phyloP scores from a whole-genome alignment of 1,140 invertebrate genomes.

The Bombus waltoni region DNA sequence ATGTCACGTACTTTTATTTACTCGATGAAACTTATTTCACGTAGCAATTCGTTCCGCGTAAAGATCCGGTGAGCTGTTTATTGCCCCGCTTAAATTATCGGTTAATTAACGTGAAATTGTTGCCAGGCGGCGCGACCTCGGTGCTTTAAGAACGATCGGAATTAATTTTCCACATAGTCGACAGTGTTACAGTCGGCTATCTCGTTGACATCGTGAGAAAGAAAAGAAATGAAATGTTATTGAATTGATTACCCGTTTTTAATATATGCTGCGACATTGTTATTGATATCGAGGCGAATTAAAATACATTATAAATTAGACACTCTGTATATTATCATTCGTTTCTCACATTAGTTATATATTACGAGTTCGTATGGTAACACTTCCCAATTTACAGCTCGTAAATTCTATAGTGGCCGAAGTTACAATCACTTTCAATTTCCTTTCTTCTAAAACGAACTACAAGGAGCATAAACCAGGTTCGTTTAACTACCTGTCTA shows the following conservation, averaged over 20 bases:
- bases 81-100: constrained; percentile 2
- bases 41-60: not conserved
- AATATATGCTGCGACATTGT: no score
- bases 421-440: not conserved
- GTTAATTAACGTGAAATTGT: constrained; percentile 19
- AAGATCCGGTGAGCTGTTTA: not conserved
- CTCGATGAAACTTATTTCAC: not conserved
- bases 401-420: not conserved
- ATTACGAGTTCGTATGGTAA: not conserved
- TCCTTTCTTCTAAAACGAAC: not conserved
- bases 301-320: no score
- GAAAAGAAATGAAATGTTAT: no score
- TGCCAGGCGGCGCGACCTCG: not conserved
- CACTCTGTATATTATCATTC: no score
- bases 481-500: not conserved
- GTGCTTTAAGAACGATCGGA: not conserved
- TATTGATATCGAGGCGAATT: no score
- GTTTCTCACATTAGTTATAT: no score
- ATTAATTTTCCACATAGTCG: not conserved
- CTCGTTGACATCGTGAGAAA: not conserved
- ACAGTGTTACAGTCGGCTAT: not conserved
- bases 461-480: not conserved
- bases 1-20: not conserved
- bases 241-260: no score
- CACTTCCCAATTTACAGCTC: not conserved